Base-by-base conservation (phyloP, 1,140 invertebrate genomes). In the Drosophila sproati region DNA sequence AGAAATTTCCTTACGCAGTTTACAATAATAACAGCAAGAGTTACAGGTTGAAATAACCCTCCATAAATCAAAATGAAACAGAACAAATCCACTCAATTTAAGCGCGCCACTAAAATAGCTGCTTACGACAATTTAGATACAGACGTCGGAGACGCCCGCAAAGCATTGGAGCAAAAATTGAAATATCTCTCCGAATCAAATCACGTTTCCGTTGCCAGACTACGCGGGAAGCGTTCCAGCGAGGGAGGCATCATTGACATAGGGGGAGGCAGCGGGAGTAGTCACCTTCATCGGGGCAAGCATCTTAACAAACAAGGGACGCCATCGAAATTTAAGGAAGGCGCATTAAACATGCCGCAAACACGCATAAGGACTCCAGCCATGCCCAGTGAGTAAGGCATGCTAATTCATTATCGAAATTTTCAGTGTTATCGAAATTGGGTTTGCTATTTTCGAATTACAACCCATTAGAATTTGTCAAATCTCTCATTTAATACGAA, bases 141-240 rank as follows among this genome's bases (percentile, higher is more conserved):
- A 5, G 72, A 79, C 31, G 48, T 75, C 28, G 70, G 81, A 12
- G 48, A 73, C 5, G 51, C 66, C 2, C 76, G 72, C 41, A 78
- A 43, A 12, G 41, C 73, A 0, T 69, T 86, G 2, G 69, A 77
- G 12, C 57, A 66, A 8, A 82, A 80, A 10, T 31, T 82, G 1
- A 80, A 64, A 2, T 77, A 70, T 47, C 45, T 73, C 4, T 59
- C 82, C 7, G 66, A 64, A 10, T 12, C 79, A 0, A 79, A 73
- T 69, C 60, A 51, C 10, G 41, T 34, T 2, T 7, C 39, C 3
- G 7, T 5, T 43, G 10, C 10, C 39, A 43, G 10, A 43, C 39
- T n/a, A 43, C 39, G 10, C 2, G 39, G 10, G 4, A 8, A n/a
- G 39, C 10, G 2, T 41, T 43, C 39, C 4, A 43, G 39, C 10